Percentiles rank a stretch among this genome's conserved stretches.
These are phyloP conservation scores for Caretta caretta DNA, from an alignment of 2,113 vertebrate species.

Conservation along the genomic window DNA sequence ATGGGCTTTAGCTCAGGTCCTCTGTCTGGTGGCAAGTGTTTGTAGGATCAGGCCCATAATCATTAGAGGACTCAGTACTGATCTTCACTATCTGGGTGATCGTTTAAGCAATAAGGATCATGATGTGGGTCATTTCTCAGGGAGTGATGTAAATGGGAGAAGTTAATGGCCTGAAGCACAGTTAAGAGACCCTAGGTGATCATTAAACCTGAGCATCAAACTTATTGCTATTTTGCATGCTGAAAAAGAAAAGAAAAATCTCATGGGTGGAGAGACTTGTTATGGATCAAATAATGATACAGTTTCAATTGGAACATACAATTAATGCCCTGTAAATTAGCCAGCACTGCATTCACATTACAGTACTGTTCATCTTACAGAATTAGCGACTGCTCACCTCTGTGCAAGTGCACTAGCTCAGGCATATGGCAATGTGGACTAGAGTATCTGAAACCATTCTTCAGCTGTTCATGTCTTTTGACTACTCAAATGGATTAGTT, in stretches of 20 bases:
- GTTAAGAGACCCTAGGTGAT: neutral
- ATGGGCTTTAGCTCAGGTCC: neutral
- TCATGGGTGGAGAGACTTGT: accelerated
- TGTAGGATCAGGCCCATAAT: neutral
- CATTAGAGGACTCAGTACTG: neutral
- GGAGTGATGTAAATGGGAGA: neutral
- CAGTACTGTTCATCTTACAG: neutral
- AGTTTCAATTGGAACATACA: accelerated
- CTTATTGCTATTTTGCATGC: neutral
- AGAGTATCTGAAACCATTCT: neutral
- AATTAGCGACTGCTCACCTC: neutral
- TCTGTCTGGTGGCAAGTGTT: neutral
- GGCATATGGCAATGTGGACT: neutral
- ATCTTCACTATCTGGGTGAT: neutral
- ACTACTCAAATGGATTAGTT: neutral
- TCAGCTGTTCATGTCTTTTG: neutral
- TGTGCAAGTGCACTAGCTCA: neutral
- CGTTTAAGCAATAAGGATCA: neutral
- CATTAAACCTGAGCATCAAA: neutral
- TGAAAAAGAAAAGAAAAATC: neutral
- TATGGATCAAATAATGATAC: accelerated
- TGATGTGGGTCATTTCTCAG: neutral
- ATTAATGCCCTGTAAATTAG: neutral
- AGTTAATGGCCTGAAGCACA: neutral
- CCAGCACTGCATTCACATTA: neutral